A percentile compares a stretch with the other conserved stretches of the same genome.
These are phyloP conservation scores for Chymomyza amoena DNA, from an alignment of 2,888 invertebrate species.

Conservation along the genomic window DNA sequence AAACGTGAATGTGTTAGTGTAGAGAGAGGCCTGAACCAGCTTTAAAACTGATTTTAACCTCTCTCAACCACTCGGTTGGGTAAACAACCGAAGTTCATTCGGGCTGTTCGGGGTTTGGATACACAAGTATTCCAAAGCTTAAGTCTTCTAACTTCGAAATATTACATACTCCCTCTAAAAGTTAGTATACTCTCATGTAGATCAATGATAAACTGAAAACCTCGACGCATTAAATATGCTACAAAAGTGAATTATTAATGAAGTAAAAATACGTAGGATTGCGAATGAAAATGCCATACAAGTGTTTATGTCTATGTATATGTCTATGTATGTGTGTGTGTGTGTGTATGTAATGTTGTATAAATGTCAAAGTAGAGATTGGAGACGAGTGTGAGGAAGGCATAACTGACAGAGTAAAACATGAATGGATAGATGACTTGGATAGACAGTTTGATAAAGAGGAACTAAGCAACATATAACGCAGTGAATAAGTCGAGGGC, in stretches of 20 bases:
- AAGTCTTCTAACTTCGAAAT: neutral
- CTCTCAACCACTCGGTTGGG: too few relatives aligned
- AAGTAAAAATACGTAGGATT: neutral
- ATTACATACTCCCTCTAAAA: neutral
- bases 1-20: too few relatives aligned
- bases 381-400: neutral
- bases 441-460: slow-evolving; percentile 19
- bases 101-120: too few relatives aligned
- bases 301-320: neutral
- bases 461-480: neutral
- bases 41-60: too few relatives aligned
- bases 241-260: slow-evolving; percentile 56
- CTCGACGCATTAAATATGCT: slow-evolving; percentile 44
- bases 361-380: neutral
- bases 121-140: too few relatives aligned
- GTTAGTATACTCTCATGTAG: neutral
- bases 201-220: neutral
- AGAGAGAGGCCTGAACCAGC: too few relatives aligned
- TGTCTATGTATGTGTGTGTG: too few relatives aligned
- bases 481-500: neutral
- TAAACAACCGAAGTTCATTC: too few relatives aligned
- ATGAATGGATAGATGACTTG: slow-evolving; percentile 12
- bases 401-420: slow-evolving; percentile 14
- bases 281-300: slow-evolving; percentile 40
- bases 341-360: neutral